Conservation (phyloP, 2,888 invertebrate genomes). For the Drosophila kambysellisi region DNA sequence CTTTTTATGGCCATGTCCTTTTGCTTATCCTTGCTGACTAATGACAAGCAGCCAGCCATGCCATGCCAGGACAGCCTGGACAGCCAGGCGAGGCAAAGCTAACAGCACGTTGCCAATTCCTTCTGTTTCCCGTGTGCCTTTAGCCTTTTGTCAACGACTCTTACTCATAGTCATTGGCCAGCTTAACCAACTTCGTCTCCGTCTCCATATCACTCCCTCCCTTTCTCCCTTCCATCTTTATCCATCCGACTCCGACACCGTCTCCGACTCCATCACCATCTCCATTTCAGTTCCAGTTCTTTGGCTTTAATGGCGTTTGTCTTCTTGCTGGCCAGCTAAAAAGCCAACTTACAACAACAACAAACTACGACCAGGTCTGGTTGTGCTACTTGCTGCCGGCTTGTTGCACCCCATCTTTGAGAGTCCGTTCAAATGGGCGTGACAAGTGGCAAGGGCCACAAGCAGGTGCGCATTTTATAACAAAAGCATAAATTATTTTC, state of each 20-base stretch:
- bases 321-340: constrained; percentile 56
- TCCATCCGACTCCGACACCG: neutral
- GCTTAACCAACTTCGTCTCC: constrained; percentile 32
- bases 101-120: constrained; percentile 65
- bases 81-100: constrained; percentile 19
- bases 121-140: constrained; percentile 27
- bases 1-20: constrained; percentile 79
- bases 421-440: constrained; percentile 34
- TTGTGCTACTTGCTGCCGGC: constrained; percentile 34
- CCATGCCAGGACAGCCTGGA: neutral
- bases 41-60: constrained; percentile 66
- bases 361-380: neutral
- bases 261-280: constrained; percentile 17
- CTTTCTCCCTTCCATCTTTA: neutral
- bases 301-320: constrained; percentile 67
- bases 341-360: constrained; percentile 57
- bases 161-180: constrained; percentile 59
- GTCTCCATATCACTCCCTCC: neutral
- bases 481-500: constrained; percentile 82
- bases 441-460: constrained; percentile 49
- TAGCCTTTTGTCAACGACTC: constrained; percentile 75
- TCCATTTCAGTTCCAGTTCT: constrained; percentile 57
- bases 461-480: constrained; percentile 75
- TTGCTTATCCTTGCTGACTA: constrained; percentile 79
- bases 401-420: constrained; percentile 45